Conservation (phyloP, 1,140 invertebrate genomes). For the Aphelinus atriplicis region DNA sequence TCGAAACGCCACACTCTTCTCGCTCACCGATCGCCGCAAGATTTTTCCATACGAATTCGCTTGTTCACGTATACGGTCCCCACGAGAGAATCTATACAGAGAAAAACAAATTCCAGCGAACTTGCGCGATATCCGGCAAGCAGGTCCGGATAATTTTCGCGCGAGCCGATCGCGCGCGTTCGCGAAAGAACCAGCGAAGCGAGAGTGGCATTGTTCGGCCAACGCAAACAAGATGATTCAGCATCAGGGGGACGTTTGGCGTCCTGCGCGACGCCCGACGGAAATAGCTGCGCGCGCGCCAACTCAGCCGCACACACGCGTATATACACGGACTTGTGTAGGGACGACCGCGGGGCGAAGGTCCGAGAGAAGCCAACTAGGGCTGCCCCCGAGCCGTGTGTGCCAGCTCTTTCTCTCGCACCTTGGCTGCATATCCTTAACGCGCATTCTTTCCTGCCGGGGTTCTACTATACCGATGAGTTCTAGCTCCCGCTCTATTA, state of each 20-base stretch:
- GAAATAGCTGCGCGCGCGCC: constrained; percentile 20
- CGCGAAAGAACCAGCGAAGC: neutral
- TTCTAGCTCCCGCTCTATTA: too few species aligned
- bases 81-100: too few species aligned
- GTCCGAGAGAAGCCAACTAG: neutral
- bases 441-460: neutral
- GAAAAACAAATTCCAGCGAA: neutral
- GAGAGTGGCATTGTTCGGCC: too few species aligned
- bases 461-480: neutral
- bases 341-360: neutral
- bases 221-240: too few species aligned
- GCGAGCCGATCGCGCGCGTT: neutral
- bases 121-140: neutral
- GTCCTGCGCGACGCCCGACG: constrained; percentile 1
- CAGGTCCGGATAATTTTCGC: neutral
- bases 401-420: neutral
- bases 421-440: neutral
- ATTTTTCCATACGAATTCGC: too few species aligned
- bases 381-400: neutral
- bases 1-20: too few species aligned
- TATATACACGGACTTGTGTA: neutral
- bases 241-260: too few species aligned
- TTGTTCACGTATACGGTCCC: too few species aligned
- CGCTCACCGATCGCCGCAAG: too few species aligned
- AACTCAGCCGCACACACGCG: neutral